Evolutionary conservation across 2,888 invertebrate genomes (phyloP).

Genomic region (Acheta domesticus): DNA sequence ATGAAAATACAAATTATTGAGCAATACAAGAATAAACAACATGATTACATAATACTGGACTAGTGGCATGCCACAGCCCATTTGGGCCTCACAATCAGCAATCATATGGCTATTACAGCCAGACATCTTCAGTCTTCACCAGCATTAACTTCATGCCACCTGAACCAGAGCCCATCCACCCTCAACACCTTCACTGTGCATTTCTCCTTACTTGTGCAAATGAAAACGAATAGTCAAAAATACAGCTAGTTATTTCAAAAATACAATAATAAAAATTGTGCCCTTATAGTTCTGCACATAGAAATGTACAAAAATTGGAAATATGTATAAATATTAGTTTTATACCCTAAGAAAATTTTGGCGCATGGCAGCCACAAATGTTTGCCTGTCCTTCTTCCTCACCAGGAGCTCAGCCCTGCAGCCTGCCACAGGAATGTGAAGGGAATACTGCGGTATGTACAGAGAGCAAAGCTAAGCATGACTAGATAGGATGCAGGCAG

Average conservation of each 20-base stretch:
- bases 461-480: slow-evolving; percentile 18
- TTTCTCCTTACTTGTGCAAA: slow-evolving; percentile 18
- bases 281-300: slow-evolving; percentile 2
- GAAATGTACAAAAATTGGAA: slow-evolving; percentile 11
- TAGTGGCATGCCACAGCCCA: not conserved
- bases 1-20: not conserved
- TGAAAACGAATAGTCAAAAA: slow-evolving; percentile 1
- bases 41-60: slow-evolving; percentile 1
- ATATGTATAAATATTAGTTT: slow-evolving; percentile 10
- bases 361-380: not conserved
- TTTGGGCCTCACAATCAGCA: too few relatives aligned
- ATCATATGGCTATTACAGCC: too few relatives aligned
- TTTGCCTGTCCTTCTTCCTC: not conserved
- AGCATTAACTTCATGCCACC: too few relatives aligned
- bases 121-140: too few relatives aligned
- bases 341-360: not conserved
- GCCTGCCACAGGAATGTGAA: slow-evolving; percentile 6
- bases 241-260: slow-evolving; percentile 12
- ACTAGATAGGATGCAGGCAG: slow-evolving; percentile 18
- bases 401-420: not conserved
- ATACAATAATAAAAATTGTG: slow-evolving; percentile 18
- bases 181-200: not conserved
- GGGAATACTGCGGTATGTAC: slow-evolving; percentile 9
- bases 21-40: slow-evolving; percentile 2
- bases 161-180: too few relatives aligned